Base-by-base conservation (phyloP, 2,113 vertebrate genomes). In the Morone saxatilis region DNA sequence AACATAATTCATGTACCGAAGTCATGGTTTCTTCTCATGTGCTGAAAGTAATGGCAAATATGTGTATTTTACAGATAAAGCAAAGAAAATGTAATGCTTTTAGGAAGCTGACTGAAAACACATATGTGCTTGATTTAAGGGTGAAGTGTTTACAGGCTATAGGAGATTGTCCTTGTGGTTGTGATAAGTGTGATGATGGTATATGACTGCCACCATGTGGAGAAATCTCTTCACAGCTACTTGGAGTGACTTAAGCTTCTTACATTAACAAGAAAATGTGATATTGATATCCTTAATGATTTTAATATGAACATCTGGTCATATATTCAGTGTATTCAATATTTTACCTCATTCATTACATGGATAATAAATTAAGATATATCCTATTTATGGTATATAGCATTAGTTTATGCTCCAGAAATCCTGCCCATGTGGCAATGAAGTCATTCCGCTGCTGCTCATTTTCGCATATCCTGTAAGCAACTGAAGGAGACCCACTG, bases 141-240 rank as follows among this genome's bases (percentile, higher is more conserved):
- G 11, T 60, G 20, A 60, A 61, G 19, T 17, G 6, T 25, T 6
- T 25, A 57, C 54, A 57, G 31, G 31, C 25, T 25, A 25, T 1
- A 25, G 53, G 4, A 56, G 8, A 11, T 11, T 1, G 14, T 16
- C 36, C 11, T 68, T 6, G 38, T 25, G 7, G n/a, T 1, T 59
- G 12, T 66, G 14, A 59, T 50, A 25, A 45, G 17, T 47, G 45
- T 45, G 43, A 16, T 48, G 17, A 22, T 79, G 66, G 74, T 51
- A 40, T 67, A 56, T 87, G 45, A 84, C n/a, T 2, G 81, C 90
- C 90, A 82, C 78, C 90, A 54, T 89, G 88, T 91, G 88, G 90
- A 82, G 38, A 67, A 50, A 79, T 70, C 12, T 45, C 36, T 14
- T 45, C 17, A 84, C 16, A 45, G 10, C 65, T 9, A 45, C 14